Conservation (phyloP, 2,113 vertebrate species). For the Chiloscyllium plagiosum region DNA sequence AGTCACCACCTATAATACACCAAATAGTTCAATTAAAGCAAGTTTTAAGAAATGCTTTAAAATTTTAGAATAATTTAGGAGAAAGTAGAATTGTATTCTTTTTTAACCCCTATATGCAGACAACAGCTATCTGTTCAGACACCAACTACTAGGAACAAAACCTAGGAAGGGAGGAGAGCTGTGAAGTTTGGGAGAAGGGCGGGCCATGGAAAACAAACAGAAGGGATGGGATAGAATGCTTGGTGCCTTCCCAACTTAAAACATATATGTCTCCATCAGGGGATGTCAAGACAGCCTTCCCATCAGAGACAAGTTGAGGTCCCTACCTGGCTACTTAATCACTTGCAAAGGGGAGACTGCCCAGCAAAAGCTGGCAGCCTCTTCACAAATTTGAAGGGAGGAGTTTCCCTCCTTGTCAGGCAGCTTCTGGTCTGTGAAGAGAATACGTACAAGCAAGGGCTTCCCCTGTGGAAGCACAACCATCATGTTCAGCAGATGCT, state of each 20-base stretch:
- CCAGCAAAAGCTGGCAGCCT: no score
- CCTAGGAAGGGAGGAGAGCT: neutral
- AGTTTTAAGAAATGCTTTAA: neutral
- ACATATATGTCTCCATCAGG: neutral
- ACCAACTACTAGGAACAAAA: neutral
- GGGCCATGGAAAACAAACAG: no score
- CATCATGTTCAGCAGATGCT: no score
- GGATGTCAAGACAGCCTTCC: neutral
- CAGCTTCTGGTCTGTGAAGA: no score
- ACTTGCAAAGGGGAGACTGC: no score
- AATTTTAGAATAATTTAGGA: neutral
- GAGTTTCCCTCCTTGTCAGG: no score
- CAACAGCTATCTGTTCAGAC: neutral
- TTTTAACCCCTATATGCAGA: neutral
- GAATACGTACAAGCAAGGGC: no score
- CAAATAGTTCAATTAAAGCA: neutral
- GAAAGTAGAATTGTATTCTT: neutral
- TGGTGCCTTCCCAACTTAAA: neutral
- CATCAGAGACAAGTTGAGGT: no score
- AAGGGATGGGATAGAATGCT: neutral
- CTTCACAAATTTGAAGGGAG: no score
- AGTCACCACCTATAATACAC: neutral
- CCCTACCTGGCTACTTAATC: no score
- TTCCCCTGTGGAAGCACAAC: no score
- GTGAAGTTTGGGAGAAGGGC: no score